Evolutionary conservation across 2,888 invertebrate species (phyloP).

Genomic region (Melieria omissa): DNA sequence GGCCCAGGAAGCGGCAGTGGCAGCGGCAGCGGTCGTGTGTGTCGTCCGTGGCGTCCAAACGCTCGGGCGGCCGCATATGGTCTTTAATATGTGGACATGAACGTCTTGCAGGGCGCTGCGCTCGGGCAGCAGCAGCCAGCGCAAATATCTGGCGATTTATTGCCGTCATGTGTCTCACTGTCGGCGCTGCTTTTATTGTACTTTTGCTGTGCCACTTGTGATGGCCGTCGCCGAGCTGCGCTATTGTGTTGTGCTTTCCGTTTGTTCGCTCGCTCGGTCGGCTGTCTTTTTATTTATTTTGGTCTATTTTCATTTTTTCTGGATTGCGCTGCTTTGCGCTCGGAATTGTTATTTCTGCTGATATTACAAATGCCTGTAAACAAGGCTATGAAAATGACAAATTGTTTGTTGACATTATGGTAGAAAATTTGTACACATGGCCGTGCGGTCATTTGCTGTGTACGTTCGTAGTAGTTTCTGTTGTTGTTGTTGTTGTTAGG

Average conservation of each 20-base stretch:
- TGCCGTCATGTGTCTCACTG: constrained; percentile 15
- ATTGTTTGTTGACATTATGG: constrained; percentile 36
- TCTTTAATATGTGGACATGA: too few species aligned
- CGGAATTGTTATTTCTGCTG: constrained; percentile 23
- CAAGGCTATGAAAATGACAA: constrained; percentile 36
- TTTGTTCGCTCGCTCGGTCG: not conserved
- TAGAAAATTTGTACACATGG: constrained; percentile 15
- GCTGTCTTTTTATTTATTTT: not conserved
- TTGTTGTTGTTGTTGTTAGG: too few species aligned
- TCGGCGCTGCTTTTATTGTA: too few species aligned
- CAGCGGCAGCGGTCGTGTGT: too few species aligned
- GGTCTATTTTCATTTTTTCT: not conserved
- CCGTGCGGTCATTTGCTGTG: not conserved
- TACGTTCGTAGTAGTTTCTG: not conserved
- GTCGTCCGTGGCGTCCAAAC: too few species aligned
- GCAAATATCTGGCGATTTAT: constrained; percentile 14
- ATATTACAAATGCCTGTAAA: constrained; percentile 29
- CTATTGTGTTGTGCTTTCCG: not conserved
- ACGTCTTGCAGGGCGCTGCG: too few species aligned
- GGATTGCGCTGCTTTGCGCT: not conserved
- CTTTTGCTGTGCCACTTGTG: too few species aligned
- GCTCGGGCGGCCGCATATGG: too few species aligned
- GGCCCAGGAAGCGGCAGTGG: too few species aligned
- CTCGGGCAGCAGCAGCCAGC: too few species aligned
- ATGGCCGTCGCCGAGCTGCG: not conserved